Percentiles rank a stretch among this genome's conserved stretches.
These are phyloP conservation scores for Aplochiton taeniatus DNA, from an alignment of 2,797 vertebrate species.

Conservation along the genomic window DNA sequence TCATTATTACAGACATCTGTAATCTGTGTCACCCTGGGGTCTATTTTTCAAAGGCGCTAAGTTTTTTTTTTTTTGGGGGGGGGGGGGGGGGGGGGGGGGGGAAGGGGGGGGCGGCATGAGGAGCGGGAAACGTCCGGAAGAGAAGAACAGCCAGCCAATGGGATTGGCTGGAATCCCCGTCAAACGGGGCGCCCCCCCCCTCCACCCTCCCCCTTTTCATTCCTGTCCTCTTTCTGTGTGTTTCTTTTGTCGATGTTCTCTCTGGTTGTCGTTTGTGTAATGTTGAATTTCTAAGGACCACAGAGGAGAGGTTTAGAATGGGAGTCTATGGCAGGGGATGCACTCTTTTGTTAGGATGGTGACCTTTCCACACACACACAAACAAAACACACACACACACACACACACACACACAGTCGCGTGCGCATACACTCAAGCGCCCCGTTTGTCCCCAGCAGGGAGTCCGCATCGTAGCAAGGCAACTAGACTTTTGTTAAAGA, in stretches of 20 bases:
- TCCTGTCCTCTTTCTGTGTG: slow-evolving; percentile 55
- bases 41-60: slow-evolving; percentile 32
- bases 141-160: slow-evolving; percentile 60
- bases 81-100: slow-evolving; percentile 24
- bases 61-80: slow-evolving; percentile 21
- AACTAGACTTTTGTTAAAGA: background rate
- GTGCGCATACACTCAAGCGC: no score
- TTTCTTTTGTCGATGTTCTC: slow-evolving; percentile 65
- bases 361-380: slow-evolving; percentile 48
- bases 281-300: slow-evolving; percentile 61
- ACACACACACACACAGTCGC: no score
- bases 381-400: slow-evolving; percentile 11
- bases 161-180: slow-evolving; percentile 47
- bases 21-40: slow-evolving; percentile 46
- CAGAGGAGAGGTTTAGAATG: slow-evolving; percentile 45
- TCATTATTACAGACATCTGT: slow-evolving; percentile 41
- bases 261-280: slow-evolving; percentile 70
- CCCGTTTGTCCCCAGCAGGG: no score
- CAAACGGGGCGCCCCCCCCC: slow-evolving; percentile 49
- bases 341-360: slow-evolving; percentile 51
- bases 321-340: slow-evolving; percentile 35
- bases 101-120: slow-evolving; percentile 13
- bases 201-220: slow-evolving; percentile 43
- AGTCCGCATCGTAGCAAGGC: no score
- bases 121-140: slow-evolving; percentile 21